phyloP scores from a whole-genome alignment of 2,113 vertebrate species.

The Ranitomeya variabilis region DNA sequence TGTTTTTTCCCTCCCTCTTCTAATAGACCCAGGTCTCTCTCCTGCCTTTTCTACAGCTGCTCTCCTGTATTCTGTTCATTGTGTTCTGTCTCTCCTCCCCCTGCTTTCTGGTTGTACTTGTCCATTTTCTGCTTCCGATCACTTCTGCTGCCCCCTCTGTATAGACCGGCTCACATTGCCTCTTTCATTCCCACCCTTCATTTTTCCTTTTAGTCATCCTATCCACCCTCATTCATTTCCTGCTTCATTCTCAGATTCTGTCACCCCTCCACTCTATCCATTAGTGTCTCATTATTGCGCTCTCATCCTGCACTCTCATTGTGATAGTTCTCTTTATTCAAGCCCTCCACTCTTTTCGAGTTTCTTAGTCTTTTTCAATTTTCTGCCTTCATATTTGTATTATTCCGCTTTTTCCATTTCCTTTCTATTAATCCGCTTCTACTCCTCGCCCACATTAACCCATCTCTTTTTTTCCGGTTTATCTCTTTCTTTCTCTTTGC shows the following conservation, averaged over 20 bases:
- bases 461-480: neutral
- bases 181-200: neutral
- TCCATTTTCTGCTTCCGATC: conserved; percentile 12
- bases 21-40: conserved; percentile 32
- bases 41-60: neutral
- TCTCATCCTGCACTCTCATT: neutral
- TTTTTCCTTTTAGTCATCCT: neutral
- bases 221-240: neutral
- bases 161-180: neutral
- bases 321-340: neutral
- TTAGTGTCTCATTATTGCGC: neutral
- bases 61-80: conserved; percentile 19
- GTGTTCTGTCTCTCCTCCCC: conserved; percentile 26
- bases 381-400: neutral
- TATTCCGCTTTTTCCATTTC: neutral
- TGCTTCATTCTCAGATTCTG: neutral
- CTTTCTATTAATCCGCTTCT: neutral
- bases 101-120: conserved; percentile 1
- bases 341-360: neutral
- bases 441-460: neutral
- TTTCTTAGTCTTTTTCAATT: neutral
- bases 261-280: neutral
- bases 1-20: conserved; percentile 11
- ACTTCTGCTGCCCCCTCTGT: neutral
- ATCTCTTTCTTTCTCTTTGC: neutral